A percentile compares a stretch with the other conserved stretches of the same genome.
phyloP scores from a whole-genome alignment of 2,888 invertebrate species.

The Ochlodes sylvanus region DNA sequence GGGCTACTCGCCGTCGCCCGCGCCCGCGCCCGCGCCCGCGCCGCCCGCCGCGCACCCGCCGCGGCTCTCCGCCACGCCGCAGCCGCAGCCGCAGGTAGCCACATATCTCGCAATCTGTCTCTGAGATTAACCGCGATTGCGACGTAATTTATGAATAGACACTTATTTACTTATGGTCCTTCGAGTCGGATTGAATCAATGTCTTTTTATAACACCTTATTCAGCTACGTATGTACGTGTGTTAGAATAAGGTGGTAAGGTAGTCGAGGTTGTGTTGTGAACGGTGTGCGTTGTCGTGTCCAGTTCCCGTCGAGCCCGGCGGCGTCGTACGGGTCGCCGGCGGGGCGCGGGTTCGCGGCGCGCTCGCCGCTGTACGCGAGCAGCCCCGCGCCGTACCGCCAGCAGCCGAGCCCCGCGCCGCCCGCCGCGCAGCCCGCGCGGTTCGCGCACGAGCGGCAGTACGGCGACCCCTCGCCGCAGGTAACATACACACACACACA shows the following conservation, averaged over 20 bases:
- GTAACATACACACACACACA: conserved; percentile 41
- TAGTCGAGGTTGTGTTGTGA: too few species aligned
- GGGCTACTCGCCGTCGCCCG: conserved; percentile 69
- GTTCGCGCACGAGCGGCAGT: conserved; percentile 42
- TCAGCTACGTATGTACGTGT: too few species aligned
- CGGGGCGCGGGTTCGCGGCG: conserved; percentile 57
- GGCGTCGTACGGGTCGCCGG: conserved; percentile 49
- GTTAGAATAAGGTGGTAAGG: too few species aligned
- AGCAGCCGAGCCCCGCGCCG: conserved; percentile 52
- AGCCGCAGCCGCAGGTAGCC: conserved; percentile 45
- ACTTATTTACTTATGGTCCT: too few species aligned
- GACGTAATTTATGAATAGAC: too few species aligned
- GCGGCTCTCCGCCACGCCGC: conserved; percentile 64
- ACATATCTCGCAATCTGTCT: too few species aligned
- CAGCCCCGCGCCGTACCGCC: conserved; percentile 59
- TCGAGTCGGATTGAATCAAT: too few species aligned
- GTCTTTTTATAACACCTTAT: too few species aligned
- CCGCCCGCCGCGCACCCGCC: conserved; percentile 63
- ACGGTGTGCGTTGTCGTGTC: background rate
- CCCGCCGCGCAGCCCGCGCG: conserved; percentile 46
- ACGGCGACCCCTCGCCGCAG: conserved; percentile 49
- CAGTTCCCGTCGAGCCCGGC: conserved; percentile 70
- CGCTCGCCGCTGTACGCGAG: conserved; percentile 68
- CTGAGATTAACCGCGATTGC: too few species aligned
- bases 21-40: conserved; percentile 62